Percentiles rank a stretch among this genome's conserved stretches.
Conservation (phyloP, 2,113 vertebrate species). For the Saguinus midas region DNA sequence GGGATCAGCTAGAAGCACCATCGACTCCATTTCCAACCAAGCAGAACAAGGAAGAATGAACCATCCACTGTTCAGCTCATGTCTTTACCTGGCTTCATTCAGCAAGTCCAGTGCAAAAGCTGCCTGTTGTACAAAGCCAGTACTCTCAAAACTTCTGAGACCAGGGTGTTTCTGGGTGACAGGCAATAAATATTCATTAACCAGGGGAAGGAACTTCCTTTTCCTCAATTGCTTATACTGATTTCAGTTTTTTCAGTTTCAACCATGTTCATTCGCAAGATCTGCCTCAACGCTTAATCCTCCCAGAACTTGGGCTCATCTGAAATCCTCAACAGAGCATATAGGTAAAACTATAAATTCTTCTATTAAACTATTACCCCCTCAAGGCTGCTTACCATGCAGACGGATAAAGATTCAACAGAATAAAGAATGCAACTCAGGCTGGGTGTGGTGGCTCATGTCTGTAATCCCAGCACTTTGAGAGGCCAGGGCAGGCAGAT, state of each 20-base stretch:
- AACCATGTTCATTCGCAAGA: neutral
- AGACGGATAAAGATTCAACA: neutral
- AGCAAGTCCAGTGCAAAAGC: neutral
- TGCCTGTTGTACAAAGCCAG: neutral
- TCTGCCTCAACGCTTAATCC: neutral
- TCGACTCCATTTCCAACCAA: neutral
- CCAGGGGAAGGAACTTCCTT: neutral
- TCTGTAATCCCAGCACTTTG: no score
- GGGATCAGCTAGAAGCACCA: neutral
- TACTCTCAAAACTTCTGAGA: neutral
- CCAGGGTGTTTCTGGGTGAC: neutral
- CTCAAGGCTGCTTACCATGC: neutral
- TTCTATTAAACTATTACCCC: neutral
- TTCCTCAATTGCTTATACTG: neutral
- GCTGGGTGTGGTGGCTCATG: no score
- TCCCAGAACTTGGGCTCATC: neutral
- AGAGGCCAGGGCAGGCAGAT: no score
- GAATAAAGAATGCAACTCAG: no score
- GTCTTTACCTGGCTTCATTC: neutral
- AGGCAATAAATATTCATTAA: neutral
- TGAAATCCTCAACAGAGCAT: neutral
- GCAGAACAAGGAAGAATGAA: neutral
- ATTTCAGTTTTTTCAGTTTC: neutral
- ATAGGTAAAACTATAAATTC: neutral
- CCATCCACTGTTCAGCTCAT: fast-evolving